Evolutionary conservation across 2,888 invertebrate species (phyloP).

Genomic region (Drosophila monieri): DNA sequence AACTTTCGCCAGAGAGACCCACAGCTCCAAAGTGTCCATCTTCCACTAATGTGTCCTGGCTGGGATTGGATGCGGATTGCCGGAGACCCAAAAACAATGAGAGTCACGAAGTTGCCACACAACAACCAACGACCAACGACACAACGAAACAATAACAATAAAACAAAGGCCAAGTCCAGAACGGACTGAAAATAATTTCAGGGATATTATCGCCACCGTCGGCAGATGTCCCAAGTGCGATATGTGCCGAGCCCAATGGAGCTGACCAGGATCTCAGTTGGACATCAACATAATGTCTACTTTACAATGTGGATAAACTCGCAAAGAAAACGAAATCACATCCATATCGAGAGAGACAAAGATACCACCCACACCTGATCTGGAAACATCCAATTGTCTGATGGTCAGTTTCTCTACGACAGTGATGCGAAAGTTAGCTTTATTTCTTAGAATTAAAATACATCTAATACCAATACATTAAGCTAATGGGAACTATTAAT

Average conservation of each 20-base stretch:
- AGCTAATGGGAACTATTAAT: background rate
- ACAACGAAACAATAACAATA: conserved; percentile 73
- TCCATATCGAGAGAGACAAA: conserved; percentile 56
- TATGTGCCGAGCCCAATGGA: conserved; percentile 55
- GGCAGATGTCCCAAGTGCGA: conserved; percentile 79
- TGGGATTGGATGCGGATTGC: conserved; percentile 18
- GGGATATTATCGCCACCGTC: conserved; percentile 72
- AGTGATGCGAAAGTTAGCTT: background rate
- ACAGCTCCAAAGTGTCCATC: conserved; percentile 64
- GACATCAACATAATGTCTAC: conserved; percentile 82
- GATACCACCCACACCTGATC: conserved; percentile 14
- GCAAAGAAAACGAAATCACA: conserved; percentile 73
- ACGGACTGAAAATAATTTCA: conserved; percentile 71
- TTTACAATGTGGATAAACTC: conserved; percentile 82
- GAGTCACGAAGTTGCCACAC: conserved; percentile 54
- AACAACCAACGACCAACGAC: conserved; percentile 43
- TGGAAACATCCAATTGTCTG: conserved; percentile 35
- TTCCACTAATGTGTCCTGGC: conserved; percentile 71
- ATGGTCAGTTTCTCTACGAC: conserved; percentile 24
- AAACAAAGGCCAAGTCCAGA: conserved; percentile 62
- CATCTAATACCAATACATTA: background rate
- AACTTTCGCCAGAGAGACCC: conserved; percentile 54
- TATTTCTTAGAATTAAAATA: background rate
- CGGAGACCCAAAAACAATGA: conserved; percentile 3
- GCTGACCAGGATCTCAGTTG: conserved; percentile 35